A percentile compares a stretch with the other conserved stretches of the same genome.
Conservation (phyloP, 2,888 invertebrate genomes). For the Caenorhabditis angaria region DNA sequence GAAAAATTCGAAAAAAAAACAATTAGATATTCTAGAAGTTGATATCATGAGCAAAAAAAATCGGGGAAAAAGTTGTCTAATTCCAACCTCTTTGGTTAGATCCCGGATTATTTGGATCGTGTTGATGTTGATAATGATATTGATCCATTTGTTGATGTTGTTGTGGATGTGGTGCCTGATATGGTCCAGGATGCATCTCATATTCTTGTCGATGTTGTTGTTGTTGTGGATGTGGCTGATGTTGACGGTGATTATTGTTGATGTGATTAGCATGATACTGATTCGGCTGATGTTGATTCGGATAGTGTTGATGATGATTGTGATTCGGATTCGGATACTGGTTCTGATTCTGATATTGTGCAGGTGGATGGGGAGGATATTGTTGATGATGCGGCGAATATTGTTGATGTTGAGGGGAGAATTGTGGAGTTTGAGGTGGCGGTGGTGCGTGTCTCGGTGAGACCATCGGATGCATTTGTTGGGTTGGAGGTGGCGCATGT, state of each 20-base stretch:
- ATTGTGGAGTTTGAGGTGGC: constrained; percentile 1
- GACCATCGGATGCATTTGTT: background rate
- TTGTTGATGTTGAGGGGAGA: background rate
- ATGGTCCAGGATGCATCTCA: too few relatives aligned
- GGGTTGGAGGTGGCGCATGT: background rate
- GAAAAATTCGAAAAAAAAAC: too few relatives aligned
- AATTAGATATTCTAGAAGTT: too few relatives aligned
- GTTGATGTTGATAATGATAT: background rate
- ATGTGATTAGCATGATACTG: background rate
- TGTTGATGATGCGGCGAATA: background rate
- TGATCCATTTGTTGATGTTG: background rate
- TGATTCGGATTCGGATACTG: background rate
- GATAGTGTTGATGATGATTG: constrained; percentile 5
- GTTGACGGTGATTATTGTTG: background rate
- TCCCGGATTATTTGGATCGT: background rate
- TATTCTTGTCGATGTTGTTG: background rate
- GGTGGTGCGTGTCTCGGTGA: background rate
- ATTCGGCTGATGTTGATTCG: background rate
- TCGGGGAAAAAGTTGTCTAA: too few relatives aligned
- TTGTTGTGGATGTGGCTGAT: background rate
- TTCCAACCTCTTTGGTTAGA: too few relatives aligned
- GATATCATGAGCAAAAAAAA: too few relatives aligned
- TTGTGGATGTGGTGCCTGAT: background rate
- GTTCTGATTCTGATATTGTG: background rate
- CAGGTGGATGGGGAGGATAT: background rate